Percentiles rank a stretch among this genome's conserved stretches.
phyloP scores from a whole-genome alignment of 2,888 invertebrate genomes.

The Glyphotaelius pellucidus region DNA sequence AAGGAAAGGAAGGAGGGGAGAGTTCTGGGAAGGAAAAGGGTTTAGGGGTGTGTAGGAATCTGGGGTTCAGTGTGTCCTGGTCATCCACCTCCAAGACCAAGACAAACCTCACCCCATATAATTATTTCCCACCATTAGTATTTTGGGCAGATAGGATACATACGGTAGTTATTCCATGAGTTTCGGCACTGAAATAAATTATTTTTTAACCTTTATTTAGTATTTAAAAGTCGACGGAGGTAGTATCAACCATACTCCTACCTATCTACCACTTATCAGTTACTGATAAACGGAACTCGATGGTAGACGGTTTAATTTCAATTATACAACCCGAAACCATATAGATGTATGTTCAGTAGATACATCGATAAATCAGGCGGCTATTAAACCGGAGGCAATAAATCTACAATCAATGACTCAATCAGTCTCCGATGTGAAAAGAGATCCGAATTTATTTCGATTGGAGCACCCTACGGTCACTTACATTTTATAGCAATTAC shows the following conservation, averaged over 20 bases:
- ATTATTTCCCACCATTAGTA: too few species aligned
- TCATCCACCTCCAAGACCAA: too few species aligned
- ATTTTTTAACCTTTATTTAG: too few species aligned
- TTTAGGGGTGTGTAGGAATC: too few species aligned
- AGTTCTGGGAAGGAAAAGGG: too few species aligned
- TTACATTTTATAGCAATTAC: not conserved
- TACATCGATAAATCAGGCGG: constrained; percentile 26
- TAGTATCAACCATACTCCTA: not conserved
- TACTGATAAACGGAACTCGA: not conserved
- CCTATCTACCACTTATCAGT: not conserved
- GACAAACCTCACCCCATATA: too few species aligned
- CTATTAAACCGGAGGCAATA: constrained; percentile 11
- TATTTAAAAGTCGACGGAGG: not conserved
- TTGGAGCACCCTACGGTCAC: not conserved
- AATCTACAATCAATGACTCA: constrained; percentile 28
- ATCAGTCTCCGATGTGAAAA: constrained; percentile 9
- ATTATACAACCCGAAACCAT: not conserved
- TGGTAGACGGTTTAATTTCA: not conserved
- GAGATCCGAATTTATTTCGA: constrained; percentile 13
- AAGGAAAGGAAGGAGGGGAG: too few species aligned
- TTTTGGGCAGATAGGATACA: too few species aligned
- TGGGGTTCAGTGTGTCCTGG: too few species aligned
- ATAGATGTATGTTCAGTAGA: not conserved
- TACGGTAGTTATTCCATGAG: too few species aligned
- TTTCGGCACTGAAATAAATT: too few species aligned